phyloP scores from a whole-genome alignment of 2,888 invertebrate species.

The Nipponacmea schrenckii region DNA sequence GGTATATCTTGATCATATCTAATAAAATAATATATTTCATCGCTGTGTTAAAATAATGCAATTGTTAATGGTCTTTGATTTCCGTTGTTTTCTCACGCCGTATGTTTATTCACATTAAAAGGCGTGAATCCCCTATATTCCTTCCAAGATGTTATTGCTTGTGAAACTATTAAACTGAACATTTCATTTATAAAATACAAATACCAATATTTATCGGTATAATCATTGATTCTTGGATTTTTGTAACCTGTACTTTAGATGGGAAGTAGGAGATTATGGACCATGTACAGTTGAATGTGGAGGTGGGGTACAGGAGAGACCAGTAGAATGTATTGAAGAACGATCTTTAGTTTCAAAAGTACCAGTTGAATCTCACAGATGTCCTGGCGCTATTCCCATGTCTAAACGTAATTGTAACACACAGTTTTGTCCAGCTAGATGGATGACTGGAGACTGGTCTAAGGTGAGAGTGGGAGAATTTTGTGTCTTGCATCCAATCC shows the following conservation, averaged over 20 bases:
- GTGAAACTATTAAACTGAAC: too few species aligned
- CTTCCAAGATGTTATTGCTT: too few species aligned
- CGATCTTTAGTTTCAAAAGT: neutral
- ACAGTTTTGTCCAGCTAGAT: constrained; percentile 89
- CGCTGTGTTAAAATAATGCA: too few species aligned
- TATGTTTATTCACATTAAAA: too few species aligned
- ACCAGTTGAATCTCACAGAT: constrained; percentile 77
- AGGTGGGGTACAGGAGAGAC: constrained; percentile 82
- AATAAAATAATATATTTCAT: too few species aligned
- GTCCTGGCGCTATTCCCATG: constrained; percentile 89
- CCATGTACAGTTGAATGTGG: constrained; percentile 87
- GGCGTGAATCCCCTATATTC: too few species aligned
- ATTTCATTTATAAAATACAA: too few species aligned
- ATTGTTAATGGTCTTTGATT: too few species aligned
- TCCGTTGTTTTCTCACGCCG: too few species aligned
- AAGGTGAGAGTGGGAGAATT: constrained; percentile 78
- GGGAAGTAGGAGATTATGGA: constrained; percentile 89
- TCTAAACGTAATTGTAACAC: constrained; percentile 88
- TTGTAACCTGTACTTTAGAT: constrained; percentile 71
- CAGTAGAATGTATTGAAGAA: constrained; percentile 86
- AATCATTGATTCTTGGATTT: too few species aligned
- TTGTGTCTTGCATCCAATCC: neutral
- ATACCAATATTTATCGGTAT: too few species aligned
- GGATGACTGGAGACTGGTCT: constrained; percentile 89
- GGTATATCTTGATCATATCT: constrained; percentile 62